Percentiles rank a stretch among this genome's conserved stretches.
Conservation (phyloP, 2,888 invertebrate species). For the Sinotaia quadrata region DNA sequence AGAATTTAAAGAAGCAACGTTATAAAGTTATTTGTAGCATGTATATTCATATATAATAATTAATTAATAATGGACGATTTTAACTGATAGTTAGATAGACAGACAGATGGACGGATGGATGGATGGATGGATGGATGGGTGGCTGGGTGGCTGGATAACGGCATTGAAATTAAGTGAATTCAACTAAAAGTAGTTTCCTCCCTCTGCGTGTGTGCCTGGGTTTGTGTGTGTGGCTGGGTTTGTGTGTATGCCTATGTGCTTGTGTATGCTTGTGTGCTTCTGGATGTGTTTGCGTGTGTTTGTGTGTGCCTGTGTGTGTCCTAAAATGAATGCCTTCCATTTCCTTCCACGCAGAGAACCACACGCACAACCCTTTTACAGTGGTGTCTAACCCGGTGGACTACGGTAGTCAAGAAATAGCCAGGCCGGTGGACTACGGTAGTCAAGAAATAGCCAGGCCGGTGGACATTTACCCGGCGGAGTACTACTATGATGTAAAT, state of each 20-base stretch:
- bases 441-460: constrained; percentile 82
- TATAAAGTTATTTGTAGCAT: no score
- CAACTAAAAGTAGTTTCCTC: no score
- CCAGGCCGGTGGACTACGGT: background rate
- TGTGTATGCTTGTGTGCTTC: constrained; percentile 16
- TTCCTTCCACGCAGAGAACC: constrained; percentile 13
- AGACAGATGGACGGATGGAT: no score
- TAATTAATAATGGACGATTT: no score
- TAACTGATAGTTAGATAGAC: no score
- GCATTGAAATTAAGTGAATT: no score
- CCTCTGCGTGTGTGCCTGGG: constrained; percentile 1
- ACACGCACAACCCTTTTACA: constrained; percentile 10
- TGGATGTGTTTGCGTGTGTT: constrained; percentile 1
- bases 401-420: background rate
- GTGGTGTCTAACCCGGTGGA: background rate
- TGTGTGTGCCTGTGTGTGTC: constrained; percentile 1
- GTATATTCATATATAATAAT: no score
- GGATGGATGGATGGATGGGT: no score
- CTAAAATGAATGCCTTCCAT: no score
- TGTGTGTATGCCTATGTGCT: background rate
- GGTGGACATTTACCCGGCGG: constrained; percentile 81
- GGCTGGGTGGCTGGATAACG: no score
- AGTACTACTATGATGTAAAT: constrained; percentile 43
- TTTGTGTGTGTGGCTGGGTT: constrained; percentile 1
- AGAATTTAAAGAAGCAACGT: no score